These are phyloP conservation scores for Aurelia sp. DNA, from an alignment of 30 jellyfish, hydroid and myxozoan species.

Conservation along the genomic window DNA sequence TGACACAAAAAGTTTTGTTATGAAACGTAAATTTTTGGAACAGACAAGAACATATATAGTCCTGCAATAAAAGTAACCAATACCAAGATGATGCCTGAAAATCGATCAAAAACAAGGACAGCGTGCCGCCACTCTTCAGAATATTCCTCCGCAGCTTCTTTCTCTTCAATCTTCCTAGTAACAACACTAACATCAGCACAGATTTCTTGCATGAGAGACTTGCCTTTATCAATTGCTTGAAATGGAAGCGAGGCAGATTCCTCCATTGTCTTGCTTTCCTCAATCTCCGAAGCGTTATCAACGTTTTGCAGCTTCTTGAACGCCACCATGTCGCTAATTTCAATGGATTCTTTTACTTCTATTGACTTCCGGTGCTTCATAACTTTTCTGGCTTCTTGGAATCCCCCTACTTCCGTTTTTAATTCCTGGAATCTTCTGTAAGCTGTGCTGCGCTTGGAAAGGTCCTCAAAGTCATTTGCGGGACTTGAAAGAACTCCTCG, in stretches of 20 bases:
- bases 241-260: too few species aligned
- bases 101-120: constrained; percentile 38
- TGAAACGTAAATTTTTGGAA: neutral
- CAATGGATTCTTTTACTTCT: neutral
- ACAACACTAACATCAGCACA: constrained; percentile 3
- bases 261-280: too few species aligned
- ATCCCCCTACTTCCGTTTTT: too few species aligned
- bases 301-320: too few species aligned
- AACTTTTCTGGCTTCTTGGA: too few species aligned
- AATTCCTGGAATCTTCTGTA: too few species aligned
- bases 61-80: constrained; percentile 1
- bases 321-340: neutral
- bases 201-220: neutral
- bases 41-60: neutral
- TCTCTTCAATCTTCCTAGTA: neutral
- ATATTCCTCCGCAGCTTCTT: constrained; percentile 15
- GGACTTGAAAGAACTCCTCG: too few species aligned
- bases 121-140: constrained; percentile 54
- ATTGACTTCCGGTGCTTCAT: too few species aligned
- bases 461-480: too few species aligned
- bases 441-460: too few species aligned
- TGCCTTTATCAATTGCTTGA: too few species aligned
- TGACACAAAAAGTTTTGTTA: neutral
- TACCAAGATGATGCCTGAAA: neutral
- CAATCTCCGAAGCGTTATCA: too few species aligned